Base-by-base conservation (phyloP, 2,797 vertebrate genomes). In the Paguma larvata region DNA sequence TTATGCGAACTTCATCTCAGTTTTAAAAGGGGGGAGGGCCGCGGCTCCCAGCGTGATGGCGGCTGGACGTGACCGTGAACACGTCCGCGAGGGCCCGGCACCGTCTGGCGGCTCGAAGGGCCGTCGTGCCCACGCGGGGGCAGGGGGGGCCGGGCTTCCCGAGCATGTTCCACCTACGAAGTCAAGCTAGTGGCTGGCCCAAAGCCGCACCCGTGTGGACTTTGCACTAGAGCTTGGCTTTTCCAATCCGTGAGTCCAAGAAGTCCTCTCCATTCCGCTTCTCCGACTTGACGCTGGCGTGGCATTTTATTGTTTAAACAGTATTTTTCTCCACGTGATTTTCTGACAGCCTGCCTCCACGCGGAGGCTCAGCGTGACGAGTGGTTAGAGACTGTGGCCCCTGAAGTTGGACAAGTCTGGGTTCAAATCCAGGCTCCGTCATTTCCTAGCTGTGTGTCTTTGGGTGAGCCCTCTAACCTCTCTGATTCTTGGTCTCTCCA, bases 401-500 rank as follows among this genome's bases (percentile, higher is more conserved):
- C 68, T 70, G 46, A 30, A 70, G 67, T 63, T 32, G 10, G 78
- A 63, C 14, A 19, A 30, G 92, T 34, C 53, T 92, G 79, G 65
- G 85, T 63, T 89, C 46, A 59, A 79, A 70, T 73, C 46, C 44
- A 38, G 34, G 34, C 53, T 84, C 51, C 46, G 34, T 56, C 46
- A 21, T 16, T 77, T 83, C 83, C 72, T 46, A 65, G 30, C 32
- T 94, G 32, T 72, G 25, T 89, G 19, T 48, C 53, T 92, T 88
- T n/a, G 4, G 14, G 25, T 25, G 53, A 53, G 38, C 56, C 67
- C n/a, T 53, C 44, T 34, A 80, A 53, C 23, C 38, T 89, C 63
- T 85, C 63, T 73, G 84, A 89, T 41, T 5, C 48, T 12, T 89
- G 65, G 44, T 73, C 85, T 85, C 83, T 77, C n/a, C 77, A 79